Conservation (phyloP, 1,140 invertebrate genomes). For the Phocides pigmalion region DNA sequence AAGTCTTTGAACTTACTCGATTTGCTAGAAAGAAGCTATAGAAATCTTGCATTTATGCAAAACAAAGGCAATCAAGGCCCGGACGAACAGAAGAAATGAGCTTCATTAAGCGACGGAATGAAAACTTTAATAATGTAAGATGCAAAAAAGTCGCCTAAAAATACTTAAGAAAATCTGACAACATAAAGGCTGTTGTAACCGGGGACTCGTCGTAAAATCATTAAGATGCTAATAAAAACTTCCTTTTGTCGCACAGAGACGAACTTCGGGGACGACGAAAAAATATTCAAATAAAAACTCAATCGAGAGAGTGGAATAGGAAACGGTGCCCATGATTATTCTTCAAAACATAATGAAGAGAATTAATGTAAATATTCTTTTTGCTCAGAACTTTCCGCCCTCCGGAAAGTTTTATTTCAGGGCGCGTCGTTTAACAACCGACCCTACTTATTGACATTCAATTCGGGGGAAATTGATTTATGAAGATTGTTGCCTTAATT, state of each 20-base stretch:
- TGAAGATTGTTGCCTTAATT: slow-evolving; percentile 83
- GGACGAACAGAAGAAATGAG: slow-evolving; percentile 83
- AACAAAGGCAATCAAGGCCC: slow-evolving; percentile 82
- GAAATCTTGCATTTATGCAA: slow-evolving; percentile 84
- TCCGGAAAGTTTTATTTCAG: slow-evolving; percentile 83
- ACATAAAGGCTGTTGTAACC: slow-evolving; percentile 83
- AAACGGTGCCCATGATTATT: slow-evolving; percentile 83
- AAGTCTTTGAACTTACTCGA: slow-evolving; percentile 71
- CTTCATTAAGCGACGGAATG: slow-evolving; percentile 83
- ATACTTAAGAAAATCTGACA: slow-evolving; percentile 83
- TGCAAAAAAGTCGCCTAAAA: slow-evolving; percentile 81
- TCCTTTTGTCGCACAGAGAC: slow-evolving; percentile 81
- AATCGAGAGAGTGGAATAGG: slow-evolving; percentile 77
- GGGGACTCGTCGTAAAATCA: slow-evolving; percentile 84
- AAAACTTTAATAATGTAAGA: slow-evolving; percentile 84
- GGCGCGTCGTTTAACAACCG: slow-evolving; percentile 80
- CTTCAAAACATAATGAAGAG: slow-evolving; percentile 85
- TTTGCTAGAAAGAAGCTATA: slow-evolving; percentile 78
- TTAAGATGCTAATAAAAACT: slow-evolving; percentile 85
- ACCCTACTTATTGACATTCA: slow-evolving; percentile 83
- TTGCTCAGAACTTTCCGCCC: slow-evolving; percentile 76
- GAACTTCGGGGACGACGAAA: slow-evolving; percentile 71
- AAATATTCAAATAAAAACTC: slow-evolving; percentile 85
- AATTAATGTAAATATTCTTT: slow-evolving; percentile 85
- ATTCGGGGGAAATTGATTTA: slow-evolving; percentile 84